Base-by-base conservation (phyloP, 2,797 vertebrate genomes). In the Danionella dracula region DNA sequence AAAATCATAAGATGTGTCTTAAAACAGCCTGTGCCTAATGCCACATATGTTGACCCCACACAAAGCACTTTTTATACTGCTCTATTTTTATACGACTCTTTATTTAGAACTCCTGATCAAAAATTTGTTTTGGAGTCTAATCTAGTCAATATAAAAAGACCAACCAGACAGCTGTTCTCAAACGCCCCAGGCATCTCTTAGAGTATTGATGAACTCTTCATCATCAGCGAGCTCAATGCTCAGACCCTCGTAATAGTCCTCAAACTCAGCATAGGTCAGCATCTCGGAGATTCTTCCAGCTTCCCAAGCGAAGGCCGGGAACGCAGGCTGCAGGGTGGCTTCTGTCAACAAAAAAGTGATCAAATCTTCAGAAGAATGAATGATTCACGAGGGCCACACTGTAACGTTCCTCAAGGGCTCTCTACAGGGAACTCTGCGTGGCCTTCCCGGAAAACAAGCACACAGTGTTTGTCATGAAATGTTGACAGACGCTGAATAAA, bases 161-260 rank as follows among this genome's bases (percentile, higher is more conserved):
- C n/a, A 53, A 32, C n/a, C 8, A 42, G 16, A 1, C 38, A 53
- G n/a, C 19, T 8, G 11, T 5, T 34, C 2, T 76, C 35, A 76
- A 20, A 76, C 59, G 31, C 44, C 63, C 74, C 74, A 76, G 6
- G 23, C 59, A 45, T 20, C 53, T 40, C 37, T 76, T 2, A 76
- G 70, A 56, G 54, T 50, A 42, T 70, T 55, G 35, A 67, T 64
- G 54, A 55, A 76, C 42, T 67, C 66, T 56, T 67, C 51, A 7
- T 76, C 74, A 50, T 21, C 46, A 5, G 34, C 10, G 31, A 70
- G 54, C 64, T 76, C 70, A n/a, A 73, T 55, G 65, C 70, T 73
- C 17, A 76, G 58, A 45, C 67, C 74, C 9, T 76, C 70, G 7
- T 76, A 73, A 57, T 59, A 76, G 31, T 73, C 70, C 42, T 73